Percentiles rank a stretch among this genome's conserved stretches.
Conservation (phyloP, 2,797 vertebrate genomes). For the Aplochiton taeniatus region DNA sequence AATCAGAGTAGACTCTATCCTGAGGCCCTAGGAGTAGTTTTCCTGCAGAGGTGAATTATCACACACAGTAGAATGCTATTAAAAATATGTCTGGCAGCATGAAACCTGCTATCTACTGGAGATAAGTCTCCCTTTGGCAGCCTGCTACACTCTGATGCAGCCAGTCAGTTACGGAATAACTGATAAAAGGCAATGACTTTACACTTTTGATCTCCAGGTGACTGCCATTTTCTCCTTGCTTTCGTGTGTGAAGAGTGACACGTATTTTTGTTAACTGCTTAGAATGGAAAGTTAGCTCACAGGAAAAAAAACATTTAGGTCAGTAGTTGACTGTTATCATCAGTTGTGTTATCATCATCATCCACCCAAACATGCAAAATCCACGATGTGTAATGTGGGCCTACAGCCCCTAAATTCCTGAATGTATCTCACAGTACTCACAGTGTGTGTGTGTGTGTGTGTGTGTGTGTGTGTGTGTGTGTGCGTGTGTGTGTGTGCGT, state of each 20-base stretch:
- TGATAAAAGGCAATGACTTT: slow-evolving; percentile 42
- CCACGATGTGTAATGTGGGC: no score
- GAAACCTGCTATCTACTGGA: slow-evolving; percentile 32
- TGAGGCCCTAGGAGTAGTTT: slow-evolving; percentile 86
- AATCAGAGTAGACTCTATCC: slow-evolving; percentile 85
- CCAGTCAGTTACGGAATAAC: slow-evolving; percentile 26
- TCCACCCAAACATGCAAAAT: background rate
- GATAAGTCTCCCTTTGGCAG: slow-evolving; percentile 37
- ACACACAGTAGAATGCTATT: slow-evolving; percentile 46
- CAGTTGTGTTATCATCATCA: background rate
- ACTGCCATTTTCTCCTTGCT: background rate
- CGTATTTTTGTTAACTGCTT: no score
- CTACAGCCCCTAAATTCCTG: background rate
- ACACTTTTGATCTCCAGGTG: slow-evolving; percentile 14
- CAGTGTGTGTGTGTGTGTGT: no score
- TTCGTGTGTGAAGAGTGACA: background rate
- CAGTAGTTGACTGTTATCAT: background rate
- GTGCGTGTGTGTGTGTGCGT: no score
- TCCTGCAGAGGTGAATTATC: slow-evolving; percentile 72
- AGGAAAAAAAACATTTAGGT: slow-evolving; percentile 17
- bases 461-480: no score
- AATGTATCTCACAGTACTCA: background rate
- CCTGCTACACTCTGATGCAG: slow-evolving; percentile 21
- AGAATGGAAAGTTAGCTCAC: background rate
- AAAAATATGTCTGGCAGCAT: slow-evolving; percentile 41